These are phyloP conservation scores for Myiotriccus ornatus DNA, from an alignment of 2,797 vertebrate genomes.

Conservation along the genomic window DNA sequence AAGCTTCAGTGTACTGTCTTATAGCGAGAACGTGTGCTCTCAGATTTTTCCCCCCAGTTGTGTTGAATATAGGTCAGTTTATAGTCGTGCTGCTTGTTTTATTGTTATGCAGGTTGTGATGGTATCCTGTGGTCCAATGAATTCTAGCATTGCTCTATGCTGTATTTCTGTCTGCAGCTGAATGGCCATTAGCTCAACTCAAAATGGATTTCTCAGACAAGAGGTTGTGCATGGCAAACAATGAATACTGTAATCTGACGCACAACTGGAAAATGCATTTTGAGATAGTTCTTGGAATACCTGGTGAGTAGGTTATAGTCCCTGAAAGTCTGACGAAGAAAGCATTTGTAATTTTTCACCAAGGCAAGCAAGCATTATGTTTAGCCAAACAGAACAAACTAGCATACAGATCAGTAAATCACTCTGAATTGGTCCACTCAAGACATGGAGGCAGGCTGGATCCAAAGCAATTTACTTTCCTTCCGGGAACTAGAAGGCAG, in stretches of 20 bases:
- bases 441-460: neutral
- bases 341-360: neutral
- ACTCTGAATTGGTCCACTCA: neutral
- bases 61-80: neutral
- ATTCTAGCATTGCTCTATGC: neutral
- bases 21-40: fast-evolving
- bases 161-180: neutral
- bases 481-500: neutral
- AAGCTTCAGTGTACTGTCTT: neutral
- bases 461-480: neutral
- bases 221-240: neutral
- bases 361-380: neutral
- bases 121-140: neutral
- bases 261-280: neutral
- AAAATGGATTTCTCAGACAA: constrained; percentile 19
- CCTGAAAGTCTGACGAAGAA: neutral
- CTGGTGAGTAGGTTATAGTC: neutral
- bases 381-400: neutral
- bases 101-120: neutral
- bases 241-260: neutral
- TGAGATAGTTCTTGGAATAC: neutral
- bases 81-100: neutral
- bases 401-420: neutral
- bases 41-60: neutral
- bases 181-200: neutral